Evolutionary conservation across 2,113 vertebrate genomes (phyloP).

Genomic region (Dicerorhinus sumatrensis): DNA sequence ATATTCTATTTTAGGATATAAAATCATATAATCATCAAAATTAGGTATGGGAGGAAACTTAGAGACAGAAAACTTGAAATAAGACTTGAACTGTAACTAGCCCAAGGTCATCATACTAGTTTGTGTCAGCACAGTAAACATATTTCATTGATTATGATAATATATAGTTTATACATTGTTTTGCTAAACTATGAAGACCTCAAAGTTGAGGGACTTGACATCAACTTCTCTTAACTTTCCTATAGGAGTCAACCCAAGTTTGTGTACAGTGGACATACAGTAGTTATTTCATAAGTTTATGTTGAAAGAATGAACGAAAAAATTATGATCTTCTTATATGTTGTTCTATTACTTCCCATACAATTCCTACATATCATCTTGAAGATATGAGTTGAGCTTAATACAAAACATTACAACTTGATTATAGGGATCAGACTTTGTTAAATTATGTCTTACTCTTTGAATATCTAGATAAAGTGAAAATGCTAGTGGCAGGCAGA

Average conservation of each 20-base stretch:
- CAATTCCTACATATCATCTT: slow-evolving; percentile 55
- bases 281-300: background rate
- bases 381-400: slow-evolving; percentile 12
- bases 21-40: background rate
- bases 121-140: background rate
- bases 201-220: background rate
- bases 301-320: background rate
- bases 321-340: background rate
- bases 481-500: slow-evolving; percentile 57
- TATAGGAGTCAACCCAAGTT: background rate
- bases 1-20: background rate
- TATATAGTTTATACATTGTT: background rate
- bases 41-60: background rate
- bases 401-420: slow-evolving; percentile 56
- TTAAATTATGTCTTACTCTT: slow-evolving; percentile 62
- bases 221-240: background rate
- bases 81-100: background rate
- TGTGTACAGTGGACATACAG: background rate
- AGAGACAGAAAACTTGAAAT: slow-evolving; percentile 13
- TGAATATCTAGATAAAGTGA: slow-evolving; percentile 58
- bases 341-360: background rate
- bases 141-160: background rate
- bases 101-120: background rate
- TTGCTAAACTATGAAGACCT: background rate
- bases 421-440: slow-evolving; percentile 64